Percentiles rank a stretch among this genome's conserved stretches.
Conservation (phyloP, 2,113 vertebrate species). For the Dromiciops gliroides region DNA sequence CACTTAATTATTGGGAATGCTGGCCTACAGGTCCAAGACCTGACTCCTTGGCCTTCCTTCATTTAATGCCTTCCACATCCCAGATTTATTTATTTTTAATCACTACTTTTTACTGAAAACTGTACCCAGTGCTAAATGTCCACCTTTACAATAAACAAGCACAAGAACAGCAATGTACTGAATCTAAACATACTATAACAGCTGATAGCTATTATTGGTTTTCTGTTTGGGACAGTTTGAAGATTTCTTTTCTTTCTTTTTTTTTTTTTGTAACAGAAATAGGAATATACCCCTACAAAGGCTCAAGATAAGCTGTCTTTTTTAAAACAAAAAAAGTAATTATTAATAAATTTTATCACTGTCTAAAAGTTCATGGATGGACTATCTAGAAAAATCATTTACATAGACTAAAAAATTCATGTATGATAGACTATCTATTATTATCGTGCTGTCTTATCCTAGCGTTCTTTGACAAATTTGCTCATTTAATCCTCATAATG, state of each 20-base stretch:
- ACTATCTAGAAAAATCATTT: neutral
- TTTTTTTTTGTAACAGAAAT: constrained; percentile 90
- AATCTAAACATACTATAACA: constrained; percentile 91
- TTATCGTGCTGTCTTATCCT: neutral
- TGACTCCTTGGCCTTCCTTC: neutral
- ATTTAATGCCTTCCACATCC: neutral
- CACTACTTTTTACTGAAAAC: constrained; percentile 95
- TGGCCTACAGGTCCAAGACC: neutral
- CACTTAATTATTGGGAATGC: neutral
- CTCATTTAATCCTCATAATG: neutral
- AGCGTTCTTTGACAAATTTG: neutral
- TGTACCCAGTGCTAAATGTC: constrained; percentile 97
- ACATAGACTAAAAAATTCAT: neutral
- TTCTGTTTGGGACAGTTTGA: constrained; percentile 84
- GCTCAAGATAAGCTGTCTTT: constrained; percentile 88
- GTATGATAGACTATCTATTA: neutral
- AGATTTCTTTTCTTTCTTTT: too few relatives aligned
- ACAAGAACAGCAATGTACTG: constrained; percentile 93
- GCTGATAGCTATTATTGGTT: constrained; percentile 87
- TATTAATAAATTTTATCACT: constrained; percentile 89
- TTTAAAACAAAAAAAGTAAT: constrained; percentile 86
- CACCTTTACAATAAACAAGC: constrained; percentile 99
- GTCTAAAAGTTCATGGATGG: constrained; percentile 81
- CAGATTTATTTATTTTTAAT: constrained; percentile 76
- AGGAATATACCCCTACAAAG: constrained; percentile 87